A percentile compares a stretch with the other conserved stretches of the same genome.
These are phyloP conservation scores for Pachymerium ferrugineum DNA, from an alignment of 2,888 invertebrate species.

Conservation along the genomic window DNA sequence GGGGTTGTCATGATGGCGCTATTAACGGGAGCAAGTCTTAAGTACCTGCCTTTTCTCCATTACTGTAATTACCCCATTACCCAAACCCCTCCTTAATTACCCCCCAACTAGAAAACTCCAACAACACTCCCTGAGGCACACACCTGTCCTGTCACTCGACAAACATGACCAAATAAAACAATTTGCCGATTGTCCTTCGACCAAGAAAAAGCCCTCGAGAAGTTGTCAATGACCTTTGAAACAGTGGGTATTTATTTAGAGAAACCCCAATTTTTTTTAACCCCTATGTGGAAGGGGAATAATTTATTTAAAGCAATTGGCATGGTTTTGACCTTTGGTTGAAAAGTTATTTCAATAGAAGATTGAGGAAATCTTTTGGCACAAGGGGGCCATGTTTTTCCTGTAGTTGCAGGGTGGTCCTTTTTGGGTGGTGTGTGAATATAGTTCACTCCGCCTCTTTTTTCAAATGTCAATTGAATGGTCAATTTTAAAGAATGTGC, in stretches of 20 bases:
- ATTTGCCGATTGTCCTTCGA: too few relatives aligned
- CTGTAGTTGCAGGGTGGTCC: not conserved
- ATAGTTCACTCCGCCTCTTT: not conserved
- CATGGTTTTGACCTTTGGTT: too few relatives aligned
- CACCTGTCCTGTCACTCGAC: not conserved
- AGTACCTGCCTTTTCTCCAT: constrained; percentile 13
- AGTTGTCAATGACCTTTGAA: too few relatives aligned
- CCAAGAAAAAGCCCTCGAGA: too few relatives aligned
- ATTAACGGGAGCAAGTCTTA: constrained; percentile 6
- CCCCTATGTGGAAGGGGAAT: too few relatives aligned
- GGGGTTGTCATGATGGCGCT: constrained; percentile 4
- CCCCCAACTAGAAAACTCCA: not conserved
- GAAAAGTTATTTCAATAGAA: not conserved
- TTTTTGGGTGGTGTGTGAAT: too few relatives aligned
- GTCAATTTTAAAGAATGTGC: not conserved
- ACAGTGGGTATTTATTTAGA: too few relatives aligned
- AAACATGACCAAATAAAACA: not conserved
- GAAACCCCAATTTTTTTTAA: too few relatives aligned
- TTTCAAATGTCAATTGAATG: not conserved
- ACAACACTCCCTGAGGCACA: not conserved
- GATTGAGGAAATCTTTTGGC: not conserved
- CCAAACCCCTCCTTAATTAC: constrained; percentile 4
- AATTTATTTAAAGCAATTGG: too few relatives aligned
- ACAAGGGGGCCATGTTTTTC: not conserved
- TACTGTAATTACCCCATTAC: constrained; percentile 8